These are phyloP conservation scores for Myxocyprinus asiaticus DNA, from an alignment of 2,113 vertebrate genomes.

Conservation along the genomic window DNA sequence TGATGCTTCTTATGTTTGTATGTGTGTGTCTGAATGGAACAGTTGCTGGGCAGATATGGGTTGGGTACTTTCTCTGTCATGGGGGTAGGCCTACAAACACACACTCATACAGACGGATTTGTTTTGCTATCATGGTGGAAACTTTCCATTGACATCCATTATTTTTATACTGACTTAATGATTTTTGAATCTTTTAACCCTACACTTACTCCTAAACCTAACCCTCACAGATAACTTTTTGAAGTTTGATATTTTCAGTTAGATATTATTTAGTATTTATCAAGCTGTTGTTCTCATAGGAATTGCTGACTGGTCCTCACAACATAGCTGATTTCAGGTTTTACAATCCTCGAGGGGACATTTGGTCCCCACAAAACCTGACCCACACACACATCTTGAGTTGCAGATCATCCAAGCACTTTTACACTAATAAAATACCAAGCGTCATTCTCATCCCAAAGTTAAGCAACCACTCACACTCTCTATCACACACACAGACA, in stretches of 20 bases:
- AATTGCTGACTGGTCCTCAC: no score
- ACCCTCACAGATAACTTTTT: no score
- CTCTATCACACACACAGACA: background rate
- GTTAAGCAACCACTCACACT: slow-evolving; percentile 5
- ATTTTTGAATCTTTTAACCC: no score
- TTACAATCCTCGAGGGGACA: no score
- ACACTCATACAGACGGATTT: slow-evolving; percentile 12
- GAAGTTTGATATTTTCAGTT: no score
- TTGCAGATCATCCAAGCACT: background rate
- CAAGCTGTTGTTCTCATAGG: no score
- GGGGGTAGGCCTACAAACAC: background rate
- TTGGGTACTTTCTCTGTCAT: no score
- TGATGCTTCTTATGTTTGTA: slow-evolving; percentile 6
- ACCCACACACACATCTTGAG: slow-evolving; percentile 8
- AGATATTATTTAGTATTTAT: no score
- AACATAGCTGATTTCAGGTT: no score
- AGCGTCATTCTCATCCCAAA: background rate
- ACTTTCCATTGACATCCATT: background rate
- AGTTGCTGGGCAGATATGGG: slow-evolving; percentile 28
- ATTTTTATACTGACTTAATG: background rate
- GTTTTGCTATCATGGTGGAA: background rate
- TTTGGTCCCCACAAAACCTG: no score
- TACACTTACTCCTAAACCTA: no score
- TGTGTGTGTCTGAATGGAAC: slow-evolving; percentile 6
- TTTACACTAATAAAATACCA: slow-evolving; percentile 13